Percentiles rank a stretch among this genome's conserved stretches.
phyloP scores from a whole-genome alignment of 2,113 vertebrate genomes.

The Empidonax traillii region DNA sequence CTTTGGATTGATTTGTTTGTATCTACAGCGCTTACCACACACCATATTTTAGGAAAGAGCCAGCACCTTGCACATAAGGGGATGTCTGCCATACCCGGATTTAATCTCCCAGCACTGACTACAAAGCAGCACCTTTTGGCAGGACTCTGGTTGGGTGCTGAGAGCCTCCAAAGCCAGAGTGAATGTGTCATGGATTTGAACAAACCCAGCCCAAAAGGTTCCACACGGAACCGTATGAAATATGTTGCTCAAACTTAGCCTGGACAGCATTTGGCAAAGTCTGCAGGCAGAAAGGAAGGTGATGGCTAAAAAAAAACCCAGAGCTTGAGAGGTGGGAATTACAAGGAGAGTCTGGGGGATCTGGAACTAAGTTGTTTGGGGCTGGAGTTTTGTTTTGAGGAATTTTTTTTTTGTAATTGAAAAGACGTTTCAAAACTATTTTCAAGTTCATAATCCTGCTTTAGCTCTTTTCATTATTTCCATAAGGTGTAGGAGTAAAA shows the following conservation, averaged over 20 bases:
- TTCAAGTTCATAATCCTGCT: background rate
- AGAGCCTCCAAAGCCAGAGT: background rate
- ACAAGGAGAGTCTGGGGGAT: background rate
- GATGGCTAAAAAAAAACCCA: background rate
- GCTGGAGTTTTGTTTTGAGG: background rate
- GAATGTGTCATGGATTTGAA: background rate
- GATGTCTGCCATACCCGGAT: background rate
- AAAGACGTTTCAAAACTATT: background rate
- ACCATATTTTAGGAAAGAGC: background rate
- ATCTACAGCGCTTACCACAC: background rate
- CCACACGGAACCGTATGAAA: background rate
- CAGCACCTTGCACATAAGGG: background rate
- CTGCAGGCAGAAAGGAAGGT: background rate
- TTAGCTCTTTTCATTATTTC: background rate
- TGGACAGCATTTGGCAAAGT: background rate
- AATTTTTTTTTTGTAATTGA: background rate
- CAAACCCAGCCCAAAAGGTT: background rate
- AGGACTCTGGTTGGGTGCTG: background rate
- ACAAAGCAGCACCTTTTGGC: background rate
- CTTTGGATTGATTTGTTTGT: background rate
- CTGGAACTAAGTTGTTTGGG: background rate
- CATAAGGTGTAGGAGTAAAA: constrained; percentile 34
- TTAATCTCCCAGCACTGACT: background rate
- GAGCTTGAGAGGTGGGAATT: background rate
- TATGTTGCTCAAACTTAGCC: background rate